Evolutionary conservation across 2,797 vertebrate species (phyloP).

Genomic region (Schizopygopsis malacanthus): DNA sequence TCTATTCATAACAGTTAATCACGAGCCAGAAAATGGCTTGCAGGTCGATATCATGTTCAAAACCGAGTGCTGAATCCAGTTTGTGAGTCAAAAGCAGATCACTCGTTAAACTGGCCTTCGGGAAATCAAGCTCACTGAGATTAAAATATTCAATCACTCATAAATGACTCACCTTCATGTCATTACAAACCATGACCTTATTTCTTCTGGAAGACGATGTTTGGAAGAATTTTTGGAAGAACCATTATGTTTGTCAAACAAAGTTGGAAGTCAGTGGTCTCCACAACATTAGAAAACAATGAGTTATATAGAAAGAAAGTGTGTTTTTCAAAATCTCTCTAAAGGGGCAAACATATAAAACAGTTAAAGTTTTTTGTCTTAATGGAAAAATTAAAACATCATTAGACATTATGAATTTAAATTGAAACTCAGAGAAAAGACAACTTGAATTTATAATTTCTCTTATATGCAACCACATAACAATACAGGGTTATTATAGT

Average conservation of each 20-base stretch:
- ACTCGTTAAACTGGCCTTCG: neutral
- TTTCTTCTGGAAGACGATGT: neutral
- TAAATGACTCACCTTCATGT: neutral
- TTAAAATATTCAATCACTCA: neutral
- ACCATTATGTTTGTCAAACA: too few relatives aligned
- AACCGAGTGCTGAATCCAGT: slow-evolving; percentile 5
- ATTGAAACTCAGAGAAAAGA: neutral
- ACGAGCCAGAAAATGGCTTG: neutral
- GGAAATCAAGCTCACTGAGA: neutral
- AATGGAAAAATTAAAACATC: neutral
- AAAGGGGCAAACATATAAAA: neutral
- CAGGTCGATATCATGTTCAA: neutral
- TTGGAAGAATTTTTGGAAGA: neutral
- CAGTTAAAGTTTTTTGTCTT: too few relatives aligned
- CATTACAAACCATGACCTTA: neutral
- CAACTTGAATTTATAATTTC: too few relatives aligned
- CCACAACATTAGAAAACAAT: neutral
- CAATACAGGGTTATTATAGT: neutral
- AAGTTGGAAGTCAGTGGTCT: neutral
- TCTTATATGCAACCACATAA: neutral
- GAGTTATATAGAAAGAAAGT: neutral
- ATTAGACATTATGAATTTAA: neutral
- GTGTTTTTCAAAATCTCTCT: neutral
- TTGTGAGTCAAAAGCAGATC: neutral
- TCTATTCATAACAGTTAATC: neutral